These are phyloP conservation scores for Poecilia gillii DNA, from an alignment of 2,797 vertebrate genomes.

Conservation along the genomic window DNA sequence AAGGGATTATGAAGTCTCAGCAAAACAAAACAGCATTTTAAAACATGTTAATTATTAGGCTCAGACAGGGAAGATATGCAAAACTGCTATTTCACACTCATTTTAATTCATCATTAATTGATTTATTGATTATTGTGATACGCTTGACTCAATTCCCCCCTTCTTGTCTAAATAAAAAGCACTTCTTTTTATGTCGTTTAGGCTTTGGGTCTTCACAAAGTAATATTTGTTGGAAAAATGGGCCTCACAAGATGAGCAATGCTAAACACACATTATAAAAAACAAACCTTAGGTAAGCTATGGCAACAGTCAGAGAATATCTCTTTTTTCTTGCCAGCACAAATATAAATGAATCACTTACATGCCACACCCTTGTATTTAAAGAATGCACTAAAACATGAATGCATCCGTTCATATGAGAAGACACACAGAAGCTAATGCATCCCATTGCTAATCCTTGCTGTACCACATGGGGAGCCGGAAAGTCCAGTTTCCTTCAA, in stretches of 20 bases:
- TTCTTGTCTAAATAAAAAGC: background rate
- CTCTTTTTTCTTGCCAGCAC: background rate
- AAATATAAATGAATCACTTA: conserved; percentile 1
- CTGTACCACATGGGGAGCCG: conserved; percentile 12
- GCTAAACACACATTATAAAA: conserved; percentile 31
- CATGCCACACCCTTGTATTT: conserved; percentile 2
- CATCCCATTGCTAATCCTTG: conserved; percentile 27
- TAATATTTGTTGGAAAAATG: background rate
- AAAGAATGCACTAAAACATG: conserved; percentile 3
- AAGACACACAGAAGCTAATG: conserved; percentile 10
- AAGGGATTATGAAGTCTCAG: no score
- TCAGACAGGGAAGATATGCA: no score
- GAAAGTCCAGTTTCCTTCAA: conserved; percentile 22
- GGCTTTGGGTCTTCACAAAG: background rate
- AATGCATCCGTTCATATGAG: conserved; percentile 7
- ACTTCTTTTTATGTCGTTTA: background rate
- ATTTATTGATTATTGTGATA: no score
- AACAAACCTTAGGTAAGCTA: background rate
- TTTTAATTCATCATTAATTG: no score
- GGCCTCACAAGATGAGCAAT: background rate
- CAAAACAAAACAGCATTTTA: no score
- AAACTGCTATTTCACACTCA: no score
- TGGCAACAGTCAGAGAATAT: background rate
- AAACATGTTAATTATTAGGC: no score
- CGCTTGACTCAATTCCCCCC: background rate